phyloP scores from a whole-genome alignment of 2,797 vertebrate genomes.

The Sebastolobus altivelis region DNA sequence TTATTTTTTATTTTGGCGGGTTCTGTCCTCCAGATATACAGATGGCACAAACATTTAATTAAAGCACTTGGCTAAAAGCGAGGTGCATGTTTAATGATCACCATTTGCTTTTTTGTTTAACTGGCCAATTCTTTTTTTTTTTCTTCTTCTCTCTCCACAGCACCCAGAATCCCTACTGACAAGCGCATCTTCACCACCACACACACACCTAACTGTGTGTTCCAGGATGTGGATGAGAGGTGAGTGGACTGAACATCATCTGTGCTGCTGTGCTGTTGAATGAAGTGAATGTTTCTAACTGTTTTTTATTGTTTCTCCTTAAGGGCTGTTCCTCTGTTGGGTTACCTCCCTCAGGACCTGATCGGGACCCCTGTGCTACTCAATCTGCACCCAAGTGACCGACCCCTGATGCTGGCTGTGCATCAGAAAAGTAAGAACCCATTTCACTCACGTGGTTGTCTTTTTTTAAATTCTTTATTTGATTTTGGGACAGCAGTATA shows the following conservation, averaged over 20 bases:
- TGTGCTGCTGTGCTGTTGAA: not conserved
- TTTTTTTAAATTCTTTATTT: not conserved
- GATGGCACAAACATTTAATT: not conserved
- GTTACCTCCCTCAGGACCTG: conserved; percentile 96
- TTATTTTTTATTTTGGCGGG: no score
- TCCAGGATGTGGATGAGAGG: conserved; percentile 98
- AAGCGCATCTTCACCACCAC: conserved; percentile 98
- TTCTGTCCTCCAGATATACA: no score
- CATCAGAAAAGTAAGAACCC: conserved; percentile 91
- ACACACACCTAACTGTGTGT: conserved; percentile 95
- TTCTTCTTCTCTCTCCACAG: conserved; percentile 74
- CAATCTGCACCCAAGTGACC: conserved; percentile 94
- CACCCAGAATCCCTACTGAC: conserved; percentile 94
- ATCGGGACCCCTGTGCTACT: conserved; percentile 92
- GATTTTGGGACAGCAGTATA: no score
- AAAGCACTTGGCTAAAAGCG: not conserved
- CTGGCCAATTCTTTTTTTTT: not conserved
- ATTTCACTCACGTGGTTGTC: not conserved
- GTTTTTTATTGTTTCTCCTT: conserved; percentile 16
- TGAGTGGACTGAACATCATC: conserved; percentile 58
- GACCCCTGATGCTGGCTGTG: conserved; percentile 93
- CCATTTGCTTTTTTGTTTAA: not conserved
- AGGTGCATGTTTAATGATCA: not conserved
- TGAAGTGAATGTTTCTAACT: not conserved
- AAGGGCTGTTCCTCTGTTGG: conserved; percentile 95